Evolutionary conservation across 2,797 vertebrate genomes (phyloP).

Genomic region (Chaenodraco wilsoni): DNA sequence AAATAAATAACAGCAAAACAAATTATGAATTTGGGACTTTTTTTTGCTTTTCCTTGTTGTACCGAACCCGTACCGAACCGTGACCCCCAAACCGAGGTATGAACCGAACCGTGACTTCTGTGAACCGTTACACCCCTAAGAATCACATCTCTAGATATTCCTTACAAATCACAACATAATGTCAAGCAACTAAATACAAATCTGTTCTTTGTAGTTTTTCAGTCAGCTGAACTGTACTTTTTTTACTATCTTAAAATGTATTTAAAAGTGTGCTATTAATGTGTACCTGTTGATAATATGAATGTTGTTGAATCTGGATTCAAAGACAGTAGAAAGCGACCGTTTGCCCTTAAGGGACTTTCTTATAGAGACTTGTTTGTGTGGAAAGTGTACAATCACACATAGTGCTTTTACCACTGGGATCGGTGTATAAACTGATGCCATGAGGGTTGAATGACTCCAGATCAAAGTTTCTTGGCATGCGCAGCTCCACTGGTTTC

Average conservation of each 20-base stretch:
- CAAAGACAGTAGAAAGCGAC: neutral
- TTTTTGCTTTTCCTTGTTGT: no score
- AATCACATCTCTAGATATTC: neutral
- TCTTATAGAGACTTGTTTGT: neutral
- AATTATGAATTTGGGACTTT: no score
- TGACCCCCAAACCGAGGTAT: no score
- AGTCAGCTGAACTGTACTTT: neutral
- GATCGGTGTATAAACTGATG: conserved; percentile 85
- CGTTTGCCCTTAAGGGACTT: neutral
- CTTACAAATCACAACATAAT: neutral
- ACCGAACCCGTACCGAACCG: no score
- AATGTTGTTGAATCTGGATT: neutral
- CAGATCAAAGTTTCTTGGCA: conserved; percentile 86
- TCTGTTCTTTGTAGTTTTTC: neutral
- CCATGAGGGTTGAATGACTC: conserved; percentile 90
- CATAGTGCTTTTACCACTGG: conserved; percentile 73
- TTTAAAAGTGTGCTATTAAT: neutral
- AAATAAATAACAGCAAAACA: no score
- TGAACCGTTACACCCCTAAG: no score
- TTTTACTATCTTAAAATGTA: neutral
- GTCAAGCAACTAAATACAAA: neutral
- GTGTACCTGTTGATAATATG: neutral
- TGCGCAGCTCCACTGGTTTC: conserved; percentile 82
- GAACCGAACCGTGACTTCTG: no score
- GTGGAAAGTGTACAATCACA: neutral